Conservation (phyloP, 2,113 vertebrate species). For the Pelecanus crispus region DNA sequence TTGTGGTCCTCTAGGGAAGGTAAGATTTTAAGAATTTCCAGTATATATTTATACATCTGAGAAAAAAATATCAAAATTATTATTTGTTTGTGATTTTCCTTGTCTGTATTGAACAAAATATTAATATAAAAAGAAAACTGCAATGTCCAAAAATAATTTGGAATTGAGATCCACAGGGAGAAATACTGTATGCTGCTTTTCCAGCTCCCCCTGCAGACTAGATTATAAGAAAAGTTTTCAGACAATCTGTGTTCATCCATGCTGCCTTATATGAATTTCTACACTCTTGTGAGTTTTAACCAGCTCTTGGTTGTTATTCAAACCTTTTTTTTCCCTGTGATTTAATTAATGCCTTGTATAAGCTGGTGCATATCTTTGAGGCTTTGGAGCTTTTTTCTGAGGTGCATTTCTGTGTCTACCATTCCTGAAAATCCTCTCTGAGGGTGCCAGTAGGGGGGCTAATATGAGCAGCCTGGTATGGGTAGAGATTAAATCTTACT, state of each 20-base stretch:
- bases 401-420: background rate
- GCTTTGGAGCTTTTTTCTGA: background rate
- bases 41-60: background rate
- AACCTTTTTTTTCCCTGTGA: background rate
- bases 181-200: background rate
- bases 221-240: background rate
- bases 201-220: background rate
- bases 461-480: background rate
- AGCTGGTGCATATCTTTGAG: background rate
- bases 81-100: background rate
- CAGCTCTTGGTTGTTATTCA: background rate
- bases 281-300: background rate
- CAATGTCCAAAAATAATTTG: background rate
- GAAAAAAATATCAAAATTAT: background rate
- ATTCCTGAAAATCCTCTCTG: background rate
- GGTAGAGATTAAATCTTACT: background rate
- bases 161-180: background rate
- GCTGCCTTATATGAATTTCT: background rate
- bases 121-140: background rate
- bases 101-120: background rate
- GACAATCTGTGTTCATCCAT: background rate
- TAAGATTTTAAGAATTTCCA: background rate
- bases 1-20: background rate
- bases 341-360: background rate
- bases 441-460: background rate